Conservation (phyloP, 1,140 invertebrate species). For the Halictus rubicundus region DNA sequence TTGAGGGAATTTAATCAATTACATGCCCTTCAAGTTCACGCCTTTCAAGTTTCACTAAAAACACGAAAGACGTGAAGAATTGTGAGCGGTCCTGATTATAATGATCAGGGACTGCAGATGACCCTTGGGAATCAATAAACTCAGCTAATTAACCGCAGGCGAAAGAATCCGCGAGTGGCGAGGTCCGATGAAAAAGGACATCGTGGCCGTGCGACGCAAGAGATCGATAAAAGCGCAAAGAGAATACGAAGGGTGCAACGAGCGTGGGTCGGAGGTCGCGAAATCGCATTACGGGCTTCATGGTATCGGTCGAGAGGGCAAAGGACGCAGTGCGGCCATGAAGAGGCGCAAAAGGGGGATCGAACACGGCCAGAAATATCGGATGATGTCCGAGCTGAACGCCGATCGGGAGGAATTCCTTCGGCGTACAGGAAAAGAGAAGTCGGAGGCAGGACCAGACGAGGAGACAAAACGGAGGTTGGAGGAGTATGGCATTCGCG, state of each 20-base stretch:
- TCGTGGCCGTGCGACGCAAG: not conserved
- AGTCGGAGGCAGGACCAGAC: too few relatives aligned
- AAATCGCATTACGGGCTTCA: not conserved
- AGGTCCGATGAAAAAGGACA: too few relatives aligned
- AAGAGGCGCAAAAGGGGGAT: slow-evolving; percentile 11
- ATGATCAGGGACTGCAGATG: too few relatives aligned
- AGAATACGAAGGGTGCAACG: not conserved
- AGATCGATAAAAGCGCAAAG: not conserved
- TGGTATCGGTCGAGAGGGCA: not conserved
- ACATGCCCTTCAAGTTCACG: too few relatives aligned
- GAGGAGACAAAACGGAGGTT: slow-evolving; percentile 31
- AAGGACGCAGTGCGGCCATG: slow-evolving; percentile 17
- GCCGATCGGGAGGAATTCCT: slow-evolving; percentile 33
- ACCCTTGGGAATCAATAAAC: too few relatives aligned
- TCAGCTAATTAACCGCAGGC: too few relatives aligned
- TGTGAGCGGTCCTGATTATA: too few relatives aligned
- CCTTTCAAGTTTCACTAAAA: too few relatives aligned
- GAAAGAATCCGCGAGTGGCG: too few relatives aligned
- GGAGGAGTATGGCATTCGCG: slow-evolving; percentile 58
- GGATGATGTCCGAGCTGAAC: slow-evolving; percentile 36
- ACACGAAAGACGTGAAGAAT: too few relatives aligned
- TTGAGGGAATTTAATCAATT: too few relatives aligned
- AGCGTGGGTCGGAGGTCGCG: too few relatives aligned
- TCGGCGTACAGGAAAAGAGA: not conserved
- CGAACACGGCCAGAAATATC: slow-evolving; percentile 39